Base-by-base conservation (phyloP, 1,140 invertebrate species). In the Trissolcus basalis region DNA sequence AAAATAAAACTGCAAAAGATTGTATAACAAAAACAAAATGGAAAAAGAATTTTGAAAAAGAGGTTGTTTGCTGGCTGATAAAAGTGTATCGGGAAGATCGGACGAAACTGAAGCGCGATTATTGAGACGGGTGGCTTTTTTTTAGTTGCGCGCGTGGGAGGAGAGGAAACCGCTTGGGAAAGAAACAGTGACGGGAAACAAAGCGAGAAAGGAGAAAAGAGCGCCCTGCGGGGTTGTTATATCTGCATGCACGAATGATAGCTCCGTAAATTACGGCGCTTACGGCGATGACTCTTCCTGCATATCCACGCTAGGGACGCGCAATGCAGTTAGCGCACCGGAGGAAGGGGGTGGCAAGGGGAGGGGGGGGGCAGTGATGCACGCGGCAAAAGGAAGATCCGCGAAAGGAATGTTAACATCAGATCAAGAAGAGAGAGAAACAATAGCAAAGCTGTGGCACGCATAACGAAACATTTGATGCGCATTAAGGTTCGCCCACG, bases 241-340 rank as follows among this genome's bases (percentile, higher is more conserved):
- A 85, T 85, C 81, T 83, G 82, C 81, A 86, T 85, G 81, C 79
- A 73, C 79, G 83, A 81, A 85, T 84, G 85, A 85, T 84, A 81
- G 84, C 82, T 83, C 69, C 76, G 85, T 85, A 86, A 86, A 86
- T 86, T 86, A 85, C 85, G 82, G 55, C 74, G 82, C 84, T 82
- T 82, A 81, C 78, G 84, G 84, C 84, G 80, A 82, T 80, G 78
- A 78, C 70, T 78, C 77, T 80, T 70, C 65, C 65, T 72, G 61
- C 64, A 73, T 70, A 75, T 56, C 65, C 58, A 33, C 61, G 69
- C 19, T 70, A 60, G 56, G 70, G 50, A 51, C 56, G 63, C 61
- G 61, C 58, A 63, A 44, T 74, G 54, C 72, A 74, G 61, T 72
- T 67, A 58, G 73, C 51, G 43, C 56, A n/a, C n/a, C n/a, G n/a